Evolutionary conservation across 2,888 invertebrate genomes (phyloP), one percentile per base, ranked within the genome.

Genomic region (Ichneumon xanthorius): DNA sequence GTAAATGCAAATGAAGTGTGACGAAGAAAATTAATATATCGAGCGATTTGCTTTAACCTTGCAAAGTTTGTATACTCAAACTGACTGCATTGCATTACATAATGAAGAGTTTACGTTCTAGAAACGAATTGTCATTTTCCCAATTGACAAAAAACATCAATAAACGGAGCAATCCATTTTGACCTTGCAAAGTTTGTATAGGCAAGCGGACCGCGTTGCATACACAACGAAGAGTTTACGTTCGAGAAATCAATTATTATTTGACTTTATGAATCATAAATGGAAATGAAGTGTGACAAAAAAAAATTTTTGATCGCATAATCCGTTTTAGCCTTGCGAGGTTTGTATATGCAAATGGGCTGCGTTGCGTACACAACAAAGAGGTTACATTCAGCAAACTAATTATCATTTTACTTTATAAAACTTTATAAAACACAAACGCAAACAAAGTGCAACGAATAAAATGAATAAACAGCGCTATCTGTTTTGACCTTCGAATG

Each of bases 171-270:
- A 7, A 37, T 53, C n/a, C 2, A 6, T 53, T 53, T 53, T 1
- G 19, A 53, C 53, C 19, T n/a, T 7, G 19, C 53, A 7, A 53
- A n/a, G 5, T 16, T n/a, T 7, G 53, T 7, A 2, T 37, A 22
- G 7, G 16, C 45, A 26, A 73, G 45, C 22, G 3, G 9, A 33
- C 26, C 9, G 26, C 40, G 2, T 9, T 40, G 40, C 7, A 6
- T 37, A 37, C 37, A 37, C 22, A 73, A 48, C 45, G 45, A 1
- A 70, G 40, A 75, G 70, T 50, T 81, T 81, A 81, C 61, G 63
- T 61, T 6, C 7, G 19, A 55, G 19, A 63, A 45, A 5, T 26
- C 48, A 19, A n/a, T 45, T 48, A 58, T 68, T 16, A 30, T 33
- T 30, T 30, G 19, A 9, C 45, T 45, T 1, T 48, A 19, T 30